phyloP scores from a whole-genome alignment of 2,113 vertebrate genomes.

The Callipepla californica region DNA sequence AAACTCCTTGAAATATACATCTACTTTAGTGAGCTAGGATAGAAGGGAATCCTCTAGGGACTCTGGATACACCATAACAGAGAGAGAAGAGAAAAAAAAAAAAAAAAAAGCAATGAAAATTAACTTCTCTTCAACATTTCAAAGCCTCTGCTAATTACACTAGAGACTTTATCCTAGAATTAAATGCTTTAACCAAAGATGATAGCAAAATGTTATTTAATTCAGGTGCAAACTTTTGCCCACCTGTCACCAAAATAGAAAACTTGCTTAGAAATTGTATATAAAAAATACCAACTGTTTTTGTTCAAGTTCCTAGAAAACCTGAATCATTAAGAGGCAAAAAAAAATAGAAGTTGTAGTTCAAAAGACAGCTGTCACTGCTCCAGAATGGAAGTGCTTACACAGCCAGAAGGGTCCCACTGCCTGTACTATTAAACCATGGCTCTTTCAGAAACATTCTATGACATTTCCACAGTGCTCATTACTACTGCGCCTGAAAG shows the following conservation, averaged over 20 bases:
- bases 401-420: not conserved
- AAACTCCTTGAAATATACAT: not conserved
- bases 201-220: not conserved
- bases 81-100: not conserved
- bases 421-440: not conserved
- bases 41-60: not conserved
- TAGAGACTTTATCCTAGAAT: not conserved
- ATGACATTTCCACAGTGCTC: not conserved
- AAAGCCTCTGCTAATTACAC: not conserved
- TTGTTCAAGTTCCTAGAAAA: constrained; percentile 23
- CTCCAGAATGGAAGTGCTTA: constrained; percentile 10
- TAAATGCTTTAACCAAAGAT: not conserved
- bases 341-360: constrained; percentile 12
- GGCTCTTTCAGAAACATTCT: not conserved
- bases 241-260: not conserved
- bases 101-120: not conserved
- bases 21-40: not conserved
- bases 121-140: not conserved
- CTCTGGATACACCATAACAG: not conserved
- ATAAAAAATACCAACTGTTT: not conserved
- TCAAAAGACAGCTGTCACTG: not conserved
- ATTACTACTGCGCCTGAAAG: not conserved
- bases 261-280: not conserved
- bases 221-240: not conserved
- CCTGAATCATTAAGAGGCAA: not conserved